Evolutionary conservation across 2,797 vertebrate genomes (phyloP).

Genomic region (Siniperca scherzeri): DNA sequence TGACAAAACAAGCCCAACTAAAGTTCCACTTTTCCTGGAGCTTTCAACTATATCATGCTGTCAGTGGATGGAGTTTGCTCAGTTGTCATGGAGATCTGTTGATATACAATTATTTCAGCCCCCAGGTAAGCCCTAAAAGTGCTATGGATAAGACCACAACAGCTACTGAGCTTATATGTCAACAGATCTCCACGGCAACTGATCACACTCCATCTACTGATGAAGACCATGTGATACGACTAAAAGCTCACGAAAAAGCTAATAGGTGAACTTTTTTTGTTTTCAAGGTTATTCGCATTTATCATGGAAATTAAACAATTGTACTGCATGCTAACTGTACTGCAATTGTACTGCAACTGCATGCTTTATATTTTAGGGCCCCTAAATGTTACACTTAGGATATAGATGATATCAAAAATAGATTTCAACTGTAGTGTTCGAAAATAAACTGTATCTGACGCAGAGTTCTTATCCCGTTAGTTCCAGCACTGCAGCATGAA

Average conservation of each 20-base stretch:
- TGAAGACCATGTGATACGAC: neutral
- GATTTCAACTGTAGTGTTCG: neutral
- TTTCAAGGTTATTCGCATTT: neutral
- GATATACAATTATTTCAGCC: neutral
- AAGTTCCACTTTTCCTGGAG: neutral
- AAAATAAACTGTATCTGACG: slow-evolving; percentile 42
- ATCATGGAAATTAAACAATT: neutral
- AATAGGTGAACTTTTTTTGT: neutral
- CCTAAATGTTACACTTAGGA: neutral
- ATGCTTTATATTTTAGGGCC: neutral
- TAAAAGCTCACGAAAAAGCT: neutral
- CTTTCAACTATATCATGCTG: neutral
- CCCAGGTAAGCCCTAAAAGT: too few species aligned
- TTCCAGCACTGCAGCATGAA: slow-evolving; percentile 68
- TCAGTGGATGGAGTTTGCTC: neutral
- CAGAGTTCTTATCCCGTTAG: slow-evolving; percentile 51
- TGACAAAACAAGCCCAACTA: neutral
- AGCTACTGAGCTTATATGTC: neutral
- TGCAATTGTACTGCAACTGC: neutral
- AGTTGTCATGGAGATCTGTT: neutral
- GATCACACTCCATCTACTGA: neutral
- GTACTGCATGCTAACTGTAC: too few species aligned
- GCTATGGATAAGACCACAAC: neutral
- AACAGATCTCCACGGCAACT: neutral
- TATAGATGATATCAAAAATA: slow-evolving; percentile 22